phyloP scores from a whole-genome alignment of 1,140 invertebrate genomes.

The Helicoverpa armigera region DNA sequence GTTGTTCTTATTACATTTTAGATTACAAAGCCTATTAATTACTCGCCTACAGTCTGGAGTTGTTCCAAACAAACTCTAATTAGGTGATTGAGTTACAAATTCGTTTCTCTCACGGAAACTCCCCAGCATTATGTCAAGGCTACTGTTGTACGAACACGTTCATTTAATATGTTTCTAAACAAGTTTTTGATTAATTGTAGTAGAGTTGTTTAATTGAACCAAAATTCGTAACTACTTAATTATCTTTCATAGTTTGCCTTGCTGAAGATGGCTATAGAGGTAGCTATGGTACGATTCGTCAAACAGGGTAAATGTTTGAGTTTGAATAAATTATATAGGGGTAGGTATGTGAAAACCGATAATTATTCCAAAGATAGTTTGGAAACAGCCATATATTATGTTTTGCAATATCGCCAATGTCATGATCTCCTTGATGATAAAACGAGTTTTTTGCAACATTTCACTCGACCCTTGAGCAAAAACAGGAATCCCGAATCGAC shows the following conservation, averaged over 20 bases:
- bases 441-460: slow-evolving; percentile 63
- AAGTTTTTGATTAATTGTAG: slow-evolving; percentile 31
- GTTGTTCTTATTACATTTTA: slow-evolving; percentile 50
- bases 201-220: neutral
- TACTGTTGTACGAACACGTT: slow-evolving; percentile 60
- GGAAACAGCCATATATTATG: neutral
- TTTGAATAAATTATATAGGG: no score
- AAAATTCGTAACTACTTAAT: neutral
- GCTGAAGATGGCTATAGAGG: neutral
- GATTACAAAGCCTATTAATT: slow-evolving; percentile 61
- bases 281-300: no score
- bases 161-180: slow-evolving; percentile 46
- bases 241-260: neutral
- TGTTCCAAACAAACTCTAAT: slow-evolving; percentile 65
- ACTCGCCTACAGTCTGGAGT: slow-evolving; percentile 52
- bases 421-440: slow-evolving; percentile 40
- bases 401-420: neutral
- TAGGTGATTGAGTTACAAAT: slow-evolving; percentile 72
- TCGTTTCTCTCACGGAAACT: slow-evolving; percentile 60
- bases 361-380: neutral
- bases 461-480: slow-evolving; percentile 74
- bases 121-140: slow-evolving; percentile 61
- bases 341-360: neutral
- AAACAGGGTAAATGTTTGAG: no score
- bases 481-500: slow-evolving; percentile 70